Conservation (phyloP, 2,113 vertebrate species). For the Stigmatopora nigra region DNA sequence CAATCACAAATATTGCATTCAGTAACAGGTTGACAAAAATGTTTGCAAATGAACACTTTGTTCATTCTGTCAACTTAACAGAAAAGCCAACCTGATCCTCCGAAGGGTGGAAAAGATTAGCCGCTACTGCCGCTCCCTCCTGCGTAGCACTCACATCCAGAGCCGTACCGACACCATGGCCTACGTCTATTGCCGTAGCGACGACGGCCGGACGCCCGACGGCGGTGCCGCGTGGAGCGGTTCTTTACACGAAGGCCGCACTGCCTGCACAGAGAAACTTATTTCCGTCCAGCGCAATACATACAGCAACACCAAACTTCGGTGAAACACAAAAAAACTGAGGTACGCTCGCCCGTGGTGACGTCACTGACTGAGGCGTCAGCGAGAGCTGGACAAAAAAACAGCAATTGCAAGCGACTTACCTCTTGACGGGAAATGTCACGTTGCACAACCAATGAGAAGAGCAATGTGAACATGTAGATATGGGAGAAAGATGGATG, state of each 20-base stretch:
- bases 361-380: slow-evolving; percentile 39
- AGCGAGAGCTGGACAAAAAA: slow-evolving; percentile 45
- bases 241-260: slow-evolving; percentile 85
- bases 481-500: background rate
- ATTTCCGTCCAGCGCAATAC: slow-evolving; percentile 91
- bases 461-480: slow-evolving; percentile 54
- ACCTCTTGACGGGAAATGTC: slow-evolving; percentile 25
- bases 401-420: slow-evolving; percentile 35
- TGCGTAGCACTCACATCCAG: slow-evolving; percentile 90
- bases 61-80: slow-evolving; percentile 36
- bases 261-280: slow-evolving; percentile 90
- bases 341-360: slow-evolving; percentile 7
- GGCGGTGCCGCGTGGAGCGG: slow-evolving; percentile 78
- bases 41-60: background rate
- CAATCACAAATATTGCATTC: too few relatives aligned
- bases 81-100: slow-evolving; percentile 94
- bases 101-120: slow-evolving; percentile 87
- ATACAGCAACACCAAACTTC: slow-evolving; percentile 91
- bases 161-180: slow-evolving; percentile 89
- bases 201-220: slow-evolving; percentile 76
- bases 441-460: background rate
- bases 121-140: slow-evolving; percentile 80
- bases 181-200: slow-evolving; percentile 85
- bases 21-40: background rate
- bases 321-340: slow-evolving; percentile 71